Evolutionary conservation across 2,113 vertebrate species (phyloP).

Genomic region (Phalacrocorax carbo): DNA sequence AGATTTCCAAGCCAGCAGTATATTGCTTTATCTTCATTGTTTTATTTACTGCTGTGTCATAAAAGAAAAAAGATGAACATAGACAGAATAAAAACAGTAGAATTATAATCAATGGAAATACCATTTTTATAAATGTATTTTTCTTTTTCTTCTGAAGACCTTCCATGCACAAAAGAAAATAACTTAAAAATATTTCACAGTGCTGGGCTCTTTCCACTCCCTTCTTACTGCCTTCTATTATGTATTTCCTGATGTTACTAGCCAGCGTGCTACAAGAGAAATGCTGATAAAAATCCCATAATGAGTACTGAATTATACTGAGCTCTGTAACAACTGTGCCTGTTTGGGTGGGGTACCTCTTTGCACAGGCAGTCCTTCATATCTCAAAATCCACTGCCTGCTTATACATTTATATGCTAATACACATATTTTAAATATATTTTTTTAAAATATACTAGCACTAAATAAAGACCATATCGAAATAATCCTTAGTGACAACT

Average conservation of each 20-base stretch:
- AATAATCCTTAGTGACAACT: neutral
- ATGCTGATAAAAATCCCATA: neutral
- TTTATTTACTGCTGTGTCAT: neutral
- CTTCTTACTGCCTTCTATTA: neutral
- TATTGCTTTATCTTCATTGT: neutral
- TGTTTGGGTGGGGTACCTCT: neutral
- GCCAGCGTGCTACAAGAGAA: neutral
- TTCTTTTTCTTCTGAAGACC: neutral
- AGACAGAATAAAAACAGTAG: neutral
- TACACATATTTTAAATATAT: neutral
- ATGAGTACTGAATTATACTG: neutral
- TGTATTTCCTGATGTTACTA: neutral
- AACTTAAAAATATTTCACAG: neutral
- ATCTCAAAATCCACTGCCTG: neutral
- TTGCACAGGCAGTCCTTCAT: neutral
- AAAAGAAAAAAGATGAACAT: neutral
- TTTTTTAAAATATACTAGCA: neutral
- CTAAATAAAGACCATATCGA: neutral
- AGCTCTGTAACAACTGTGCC: neutral
- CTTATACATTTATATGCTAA: neutral
- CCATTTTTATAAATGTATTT: neutral
- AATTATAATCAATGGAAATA: neutral
- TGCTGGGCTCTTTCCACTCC: neutral
- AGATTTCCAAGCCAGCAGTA: neutral
- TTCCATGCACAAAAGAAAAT: neutral